Evolutionary conservation across 2,797 vertebrate genomes (phyloP).

Genomic region (Hyperoplus lanceolatus): DNA sequence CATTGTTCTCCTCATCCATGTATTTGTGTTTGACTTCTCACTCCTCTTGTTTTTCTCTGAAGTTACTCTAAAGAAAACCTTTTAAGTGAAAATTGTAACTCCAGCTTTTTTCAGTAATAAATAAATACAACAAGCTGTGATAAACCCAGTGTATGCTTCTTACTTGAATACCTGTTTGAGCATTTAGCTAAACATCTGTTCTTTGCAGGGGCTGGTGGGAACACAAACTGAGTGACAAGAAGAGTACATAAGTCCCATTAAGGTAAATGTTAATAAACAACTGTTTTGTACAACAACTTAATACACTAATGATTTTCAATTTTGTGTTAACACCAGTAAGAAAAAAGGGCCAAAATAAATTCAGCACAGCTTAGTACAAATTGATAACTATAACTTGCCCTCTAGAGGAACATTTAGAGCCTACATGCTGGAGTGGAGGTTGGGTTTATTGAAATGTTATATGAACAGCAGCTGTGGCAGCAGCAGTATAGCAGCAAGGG

Average conservation of each 20-base stretch:
- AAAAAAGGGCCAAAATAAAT: not conserved
- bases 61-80: not conserved
- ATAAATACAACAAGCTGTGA: not conserved
- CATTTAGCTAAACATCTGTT: not conserved
- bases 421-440: not conserved
- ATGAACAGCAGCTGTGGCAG: not conserved
- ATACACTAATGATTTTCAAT: no score
- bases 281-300: no score
- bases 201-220: not conserved
- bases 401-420: not conserved
- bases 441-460: not conserved
- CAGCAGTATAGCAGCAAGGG: not conserved
- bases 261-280: no score
- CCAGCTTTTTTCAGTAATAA: not conserved
- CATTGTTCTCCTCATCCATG: not conserved
- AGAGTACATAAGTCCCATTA: no score
- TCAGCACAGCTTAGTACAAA: not conserved
- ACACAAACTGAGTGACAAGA: not conserved
- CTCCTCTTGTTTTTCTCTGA: not conserved
- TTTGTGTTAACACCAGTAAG: no score
- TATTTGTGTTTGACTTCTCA: slow-evolving; percentile 18
- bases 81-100: not conserved
- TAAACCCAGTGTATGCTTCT: not conserved
- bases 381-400: not conserved
- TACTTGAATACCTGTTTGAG: not conserved